Evolutionary conservation across 1,140 invertebrate genomes (phyloP), one percentile per base, ranked within the genome.

Genomic region (Plutomurus gul): DNA sequence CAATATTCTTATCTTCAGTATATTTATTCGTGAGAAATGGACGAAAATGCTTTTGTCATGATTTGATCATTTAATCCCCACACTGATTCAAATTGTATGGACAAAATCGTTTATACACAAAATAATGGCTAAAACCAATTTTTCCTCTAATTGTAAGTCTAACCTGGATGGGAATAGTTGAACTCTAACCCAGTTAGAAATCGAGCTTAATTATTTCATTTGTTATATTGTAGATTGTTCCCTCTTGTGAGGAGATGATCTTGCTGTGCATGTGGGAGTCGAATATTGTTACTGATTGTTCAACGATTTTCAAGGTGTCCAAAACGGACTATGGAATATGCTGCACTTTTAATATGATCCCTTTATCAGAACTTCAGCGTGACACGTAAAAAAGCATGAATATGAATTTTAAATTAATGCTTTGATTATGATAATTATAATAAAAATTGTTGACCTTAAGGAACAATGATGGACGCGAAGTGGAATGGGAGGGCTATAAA

Each of bases 261-360:
- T 65, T 40, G 1, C 36, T 81, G 13, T 83, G 82, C 37, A 49
- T 78, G 22, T 83, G 79, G 79, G 76, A 37, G 39, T 56, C 20
- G n/a, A 22, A 13, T 4, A 33, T 16, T 87, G 89, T 16, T 94
- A 90, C 3, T 87, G 90, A 25, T 85, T 92, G 30, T 94, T 95
- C 84, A 92, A 92, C 85, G 89, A 92, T 1, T 89, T 91, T 16
- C 86, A 65, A 65, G 25, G 22, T 16, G 20, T 13, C n/a, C 16
- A 86, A 94, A 47, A 94, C 93, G 0, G 93, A 94, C 77, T 93
- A 94, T 85, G 93, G 93, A 0, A 87, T 94, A 0, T 95, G 93
- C 84, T 95, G 93, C 84, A 91, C 92, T 4, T 95, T 95, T 82
- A 95, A 95, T 86, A 89, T 90, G 16, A 46, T 83, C 7, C 82